A percentile compares a stretch with the other conserved stretches of the same genome.
phyloP scores from a whole-genome alignment of 37 sponge, comb jelly and placozoan genomes.

The Ianthella basta region DNA sequence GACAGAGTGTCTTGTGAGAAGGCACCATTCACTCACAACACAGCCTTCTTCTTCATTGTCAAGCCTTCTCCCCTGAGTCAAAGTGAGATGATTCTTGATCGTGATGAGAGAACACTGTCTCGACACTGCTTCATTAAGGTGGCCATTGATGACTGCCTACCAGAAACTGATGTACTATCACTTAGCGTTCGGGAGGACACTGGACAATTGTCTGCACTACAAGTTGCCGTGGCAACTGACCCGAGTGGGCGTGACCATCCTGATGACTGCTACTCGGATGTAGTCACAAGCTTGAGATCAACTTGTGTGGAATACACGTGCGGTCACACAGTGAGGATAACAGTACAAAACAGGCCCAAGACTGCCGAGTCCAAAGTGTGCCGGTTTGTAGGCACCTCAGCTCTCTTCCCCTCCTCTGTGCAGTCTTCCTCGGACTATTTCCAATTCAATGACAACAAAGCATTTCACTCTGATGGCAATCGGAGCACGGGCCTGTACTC shows the following conservation, averaged over 20 bases:
- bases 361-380: background rate
- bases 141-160: slow-evolving; percentile 24
- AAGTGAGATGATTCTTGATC: background rate
- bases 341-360: slow-evolving; percentile 23
- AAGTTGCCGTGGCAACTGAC: background rate
- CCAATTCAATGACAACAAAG: background rate
- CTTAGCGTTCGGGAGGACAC: background rate
- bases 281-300: slow-evolving; percentile 1
- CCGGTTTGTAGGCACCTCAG: slow-evolving; percentile 18
- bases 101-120: too few species aligned
- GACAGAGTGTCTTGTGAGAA: background rate
- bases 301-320: slow-evolving; percentile 21
- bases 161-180: slow-evolving; percentile 13
- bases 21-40: slow-evolving; percentile 5
- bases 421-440: background rate
- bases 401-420: slow-evolving; percentile 1
- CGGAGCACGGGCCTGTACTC: background rate
- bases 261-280: slow-evolving; percentile 14
- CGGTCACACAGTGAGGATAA: background rate
- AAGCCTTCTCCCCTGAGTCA: slow-evolving; percentile 2
- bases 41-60: slow-evolving; percentile 18
- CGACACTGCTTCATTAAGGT: slow-evolving; percentile 16
- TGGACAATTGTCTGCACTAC: background rate
- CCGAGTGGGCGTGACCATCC: background rate
- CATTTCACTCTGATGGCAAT: background rate